Evolutionary conservation across 2,888 invertebrate genomes (phyloP).

Genomic region (Acrocyrtus sp.): DNA sequence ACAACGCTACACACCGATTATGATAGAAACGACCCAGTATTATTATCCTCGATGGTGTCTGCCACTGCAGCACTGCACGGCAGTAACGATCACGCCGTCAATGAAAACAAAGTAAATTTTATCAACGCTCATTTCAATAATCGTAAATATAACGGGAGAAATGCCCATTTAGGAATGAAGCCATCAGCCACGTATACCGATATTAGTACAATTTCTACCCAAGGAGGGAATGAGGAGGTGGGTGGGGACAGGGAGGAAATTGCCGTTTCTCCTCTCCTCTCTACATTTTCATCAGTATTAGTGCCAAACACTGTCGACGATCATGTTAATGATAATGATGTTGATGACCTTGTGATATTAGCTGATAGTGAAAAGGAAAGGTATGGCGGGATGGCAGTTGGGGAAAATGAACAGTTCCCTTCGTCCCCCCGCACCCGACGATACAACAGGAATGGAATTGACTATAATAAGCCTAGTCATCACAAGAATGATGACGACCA

Average conservation of each 20-base stretch:
- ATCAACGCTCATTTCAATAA: conserved; percentile 39
- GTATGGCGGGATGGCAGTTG: conserved; percentile 23
- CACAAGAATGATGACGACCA: not conserved
- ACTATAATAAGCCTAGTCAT: too few relatives aligned
- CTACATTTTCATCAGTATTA: conserved; percentile 41
- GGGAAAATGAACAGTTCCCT: conserved; percentile 11
- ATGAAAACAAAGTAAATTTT: conserved; percentile 36
- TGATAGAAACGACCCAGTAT: too few relatives aligned
- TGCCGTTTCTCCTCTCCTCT: conserved; percentile 14
- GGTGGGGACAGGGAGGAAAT: not conserved
- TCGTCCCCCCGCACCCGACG: conserved; percentile 11
- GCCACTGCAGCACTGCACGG: not conserved
- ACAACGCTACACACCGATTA: not conserved
- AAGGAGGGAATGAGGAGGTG: not conserved
- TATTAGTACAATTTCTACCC: not conserved
- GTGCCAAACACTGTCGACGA: conserved; percentile 45
- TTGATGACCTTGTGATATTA: conserved; percentile 53
- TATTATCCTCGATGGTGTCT: too few relatives aligned
- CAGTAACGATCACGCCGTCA: not conserved
- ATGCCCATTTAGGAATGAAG: conserved; percentile 7
- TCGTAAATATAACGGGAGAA: conserved; percentile 24
- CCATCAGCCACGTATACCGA: conserved; percentile 9
- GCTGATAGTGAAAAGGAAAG: conserved; percentile 34
- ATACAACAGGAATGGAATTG: conserved; percentile 14
- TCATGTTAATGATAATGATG: conserved; percentile 41